Evolutionary conservation across 2,797 vertebrate species (phyloP), one percentile per base, ranked within the genome.

Genomic region (Triplophysa yarkandensis): DNA sequence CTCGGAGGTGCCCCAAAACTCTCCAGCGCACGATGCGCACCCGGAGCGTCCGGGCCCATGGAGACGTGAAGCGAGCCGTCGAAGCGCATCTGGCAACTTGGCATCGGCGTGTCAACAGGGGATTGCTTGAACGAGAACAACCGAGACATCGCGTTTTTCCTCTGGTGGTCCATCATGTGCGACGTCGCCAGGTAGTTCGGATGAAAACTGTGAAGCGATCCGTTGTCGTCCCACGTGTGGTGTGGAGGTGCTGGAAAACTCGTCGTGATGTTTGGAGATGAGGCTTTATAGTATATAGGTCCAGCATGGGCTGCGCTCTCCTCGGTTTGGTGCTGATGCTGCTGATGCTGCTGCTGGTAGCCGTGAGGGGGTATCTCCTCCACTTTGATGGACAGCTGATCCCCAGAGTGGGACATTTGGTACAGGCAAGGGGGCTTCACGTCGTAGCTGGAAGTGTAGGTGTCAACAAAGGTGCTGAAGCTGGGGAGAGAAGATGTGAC

Each of bases 401-500:
- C 95, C 73, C 89, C 94, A 44, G 95, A 92, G 71, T 93, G 89
- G 50, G 94, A 94, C 94, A 95, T 92, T 89, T 98, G 96, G 90
- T 97, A 98, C 85, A 97, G 91, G 88, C 97, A 99, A 77, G 93
- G 94, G 1, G 96, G 94, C 92, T 98, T 98, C 83, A 94, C 91
- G 90, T 98, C 95, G 93, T 95, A 98, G 83, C 91, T 90, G 74
- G 92, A 88, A 88, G 87, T 88, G 89, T 94, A 95, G 80, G 91
- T 88, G 92, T 98, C 96, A 88, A 93, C 90, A 88, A 87, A 63
- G 4, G 85, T 82, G 39, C 83, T 87, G 87, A 94, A 93, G 84
- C 69, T 77, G 43, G 88, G 92, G 70, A 94, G 92, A 79, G 95
- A 95, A 70, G 96, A 90, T 82, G 93, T 92, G 80, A 94, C 92